phyloP scores from a whole-genome alignment of 2,113 vertebrate genomes.

The Notarius quadriscutis region DNA sequence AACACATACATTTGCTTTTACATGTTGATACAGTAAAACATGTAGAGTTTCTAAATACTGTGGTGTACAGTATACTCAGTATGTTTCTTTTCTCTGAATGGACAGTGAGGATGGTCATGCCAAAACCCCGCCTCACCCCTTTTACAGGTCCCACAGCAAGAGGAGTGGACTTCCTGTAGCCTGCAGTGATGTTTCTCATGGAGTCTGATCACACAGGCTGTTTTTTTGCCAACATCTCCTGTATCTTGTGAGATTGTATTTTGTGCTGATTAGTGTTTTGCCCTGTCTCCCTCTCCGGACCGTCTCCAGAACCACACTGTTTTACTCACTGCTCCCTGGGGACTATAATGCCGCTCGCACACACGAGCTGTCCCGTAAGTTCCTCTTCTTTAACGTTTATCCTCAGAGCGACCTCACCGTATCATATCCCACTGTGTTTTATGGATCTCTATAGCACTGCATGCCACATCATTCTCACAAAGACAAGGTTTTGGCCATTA shows the following conservation, averaged over 20 bases:
- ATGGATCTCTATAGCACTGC: constrained; percentile 63
- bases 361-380: constrained; percentile 90
- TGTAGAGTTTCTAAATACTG: neutral
- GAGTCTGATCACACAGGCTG: constrained; percentile 25
- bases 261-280: constrained; percentile 57
- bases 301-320: constrained; percentile 98
- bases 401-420: constrained; percentile 48
- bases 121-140: constrained; percentile 18
- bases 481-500: constrained; percentile 59
- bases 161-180: constrained; percentile 43
- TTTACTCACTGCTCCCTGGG: constrained; percentile 99
- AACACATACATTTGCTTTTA: neutral
- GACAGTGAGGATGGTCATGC: constrained; percentile 40
- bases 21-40: neutral
- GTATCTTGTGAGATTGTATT: constrained; percentile 47
- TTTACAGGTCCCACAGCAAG: constrained; percentile 56
- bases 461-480: constrained; percentile 67
- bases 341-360: constrained; percentile 92
- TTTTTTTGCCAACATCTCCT: constrained; percentile 36
- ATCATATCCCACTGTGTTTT: constrained; percentile 58
- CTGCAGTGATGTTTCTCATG: constrained; percentile 36
- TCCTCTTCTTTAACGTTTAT: constrained; percentile 68
- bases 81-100: constrained; percentile 32
- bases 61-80: neutral
- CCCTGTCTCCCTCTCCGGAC: constrained; percentile 77